Percentiles rank a stretch among this genome's conserved stretches.
Evolutionary conservation across 2,113 vertebrate species (phyloP).

Genomic region (Sceloporus tristichus): DNA sequence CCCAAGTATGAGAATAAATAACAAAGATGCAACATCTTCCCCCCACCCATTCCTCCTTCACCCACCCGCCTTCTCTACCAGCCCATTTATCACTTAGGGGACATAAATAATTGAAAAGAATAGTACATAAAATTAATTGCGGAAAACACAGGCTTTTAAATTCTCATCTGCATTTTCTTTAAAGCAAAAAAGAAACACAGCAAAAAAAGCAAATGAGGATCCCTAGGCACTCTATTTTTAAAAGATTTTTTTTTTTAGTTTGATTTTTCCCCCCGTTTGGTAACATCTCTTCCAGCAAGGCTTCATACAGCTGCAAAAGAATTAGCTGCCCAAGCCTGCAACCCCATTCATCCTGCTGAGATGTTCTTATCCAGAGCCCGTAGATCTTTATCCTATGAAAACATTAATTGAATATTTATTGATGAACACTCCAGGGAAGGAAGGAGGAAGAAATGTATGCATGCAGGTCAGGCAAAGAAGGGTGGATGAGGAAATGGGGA

Average conservation of each 20-base stretch:
- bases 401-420: slow-evolving; percentile 70
- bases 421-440: slow-evolving; percentile 31
- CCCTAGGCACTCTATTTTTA: slow-evolving; percentile 26
- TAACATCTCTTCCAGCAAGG: slow-evolving; percentile 59
- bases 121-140: slow-evolving; percentile 76
- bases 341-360: slow-evolving; percentile 62
- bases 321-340: slow-evolving; percentile 59
- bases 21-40: neutral
- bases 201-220: neutral
- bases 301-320: slow-evolving; percentile 60
- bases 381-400: slow-evolving; percentile 66
- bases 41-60: slow-evolving; percentile 7
- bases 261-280: slow-evolving; percentile 12
- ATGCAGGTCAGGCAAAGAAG: neutral
- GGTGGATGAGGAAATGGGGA: slow-evolving; percentile 10
- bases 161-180: slow-evolving; percentile 64
- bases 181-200: neutral
- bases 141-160: slow-evolving; percentile 71
- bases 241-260: neutral
- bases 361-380: slow-evolving; percentile 56
- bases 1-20: slow-evolving; percentile 60
- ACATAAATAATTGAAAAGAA: slow-evolving; percentile 75
- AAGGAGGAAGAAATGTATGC: slow-evolving; percentile 2
- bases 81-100: slow-evolving; percentile 65
- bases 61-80: slow-evolving; percentile 8